Conservation (phyloP, 2,797 vertebrate species). For the Semaprochilodus insignis region DNA sequence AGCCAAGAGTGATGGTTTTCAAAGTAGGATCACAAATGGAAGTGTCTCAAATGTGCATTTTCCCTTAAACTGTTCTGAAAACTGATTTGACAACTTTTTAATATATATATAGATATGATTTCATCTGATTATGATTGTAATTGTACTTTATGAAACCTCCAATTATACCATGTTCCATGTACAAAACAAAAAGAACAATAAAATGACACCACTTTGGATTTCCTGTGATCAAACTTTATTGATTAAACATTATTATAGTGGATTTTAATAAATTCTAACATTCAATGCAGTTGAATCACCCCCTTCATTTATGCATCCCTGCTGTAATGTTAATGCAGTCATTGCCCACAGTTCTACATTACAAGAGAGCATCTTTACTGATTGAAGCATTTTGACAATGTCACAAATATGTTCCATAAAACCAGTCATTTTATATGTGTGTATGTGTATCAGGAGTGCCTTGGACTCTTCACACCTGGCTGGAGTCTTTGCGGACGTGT, state of each 20-base stretch:
- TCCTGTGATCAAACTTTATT: too few species aligned
- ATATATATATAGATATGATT: not conserved
- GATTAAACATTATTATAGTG: too few species aligned
- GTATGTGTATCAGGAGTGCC: conserved; percentile 83
- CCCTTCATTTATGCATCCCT: not conserved
- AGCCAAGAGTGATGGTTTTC: too few species aligned
- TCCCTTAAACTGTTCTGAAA: too few species aligned
- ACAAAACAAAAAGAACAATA: too few species aligned
- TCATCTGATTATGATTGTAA: not conserved
- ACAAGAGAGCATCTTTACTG: not conserved
- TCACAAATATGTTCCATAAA: not conserved
- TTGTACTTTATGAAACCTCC: not conserved
- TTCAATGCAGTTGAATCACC: not conserved
- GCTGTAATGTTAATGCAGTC: not conserved
- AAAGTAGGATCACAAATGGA: too few species aligned
- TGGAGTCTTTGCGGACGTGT: conserved; percentile 92
- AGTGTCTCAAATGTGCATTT: too few species aligned
- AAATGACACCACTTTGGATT: not conserved
- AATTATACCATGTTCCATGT: not conserved
- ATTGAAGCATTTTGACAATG: not conserved
- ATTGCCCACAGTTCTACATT: not conserved
- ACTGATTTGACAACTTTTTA: not conserved
- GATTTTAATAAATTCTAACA: not conserved
- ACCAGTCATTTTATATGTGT: not conserved
- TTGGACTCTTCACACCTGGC: conserved; percentile 95